phyloP scores from a whole-genome alignment of 2,888 invertebrate species.

The Acheta domesticus region DNA sequence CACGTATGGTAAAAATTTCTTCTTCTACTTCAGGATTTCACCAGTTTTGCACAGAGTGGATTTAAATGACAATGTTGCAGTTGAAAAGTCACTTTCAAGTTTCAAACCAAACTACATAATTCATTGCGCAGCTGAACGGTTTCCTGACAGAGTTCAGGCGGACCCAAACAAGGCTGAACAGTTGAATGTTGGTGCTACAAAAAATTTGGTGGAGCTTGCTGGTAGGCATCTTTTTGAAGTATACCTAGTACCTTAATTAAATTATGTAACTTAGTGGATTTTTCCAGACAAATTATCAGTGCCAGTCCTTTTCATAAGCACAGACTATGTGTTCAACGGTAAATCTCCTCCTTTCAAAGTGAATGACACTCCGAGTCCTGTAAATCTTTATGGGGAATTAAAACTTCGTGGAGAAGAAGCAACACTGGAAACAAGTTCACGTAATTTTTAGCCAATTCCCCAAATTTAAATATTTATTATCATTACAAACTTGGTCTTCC shows the following conservation, averaged over 20 bases:
- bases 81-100: slow-evolving; percentile 43
- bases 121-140: slow-evolving; percentile 51
- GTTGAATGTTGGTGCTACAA: slow-evolving; percentile 49
- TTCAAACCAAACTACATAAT: slow-evolving; percentile 49
- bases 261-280: background rate
- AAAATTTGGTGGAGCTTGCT: slow-evolving; percentile 41
- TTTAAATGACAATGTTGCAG: slow-evolving; percentile 44
- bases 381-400: slow-evolving; percentile 52
- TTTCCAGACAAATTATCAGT: slow-evolving; percentile 42
- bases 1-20: background rate
- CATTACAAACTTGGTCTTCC: background rate
- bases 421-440: slow-evolving; percentile 42
- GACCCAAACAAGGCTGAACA: slow-evolving; percentile 45
- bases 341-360: slow-evolving; percentile 49
- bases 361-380: slow-evolving; percentile 47
- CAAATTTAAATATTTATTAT: background rate
- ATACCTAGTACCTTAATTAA: background rate
- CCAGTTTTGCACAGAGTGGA: slow-evolving; percentile 46
- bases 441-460: slow-evolving; percentile 39
- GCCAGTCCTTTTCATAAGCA: slow-evolving; percentile 52
- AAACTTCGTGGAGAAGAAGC: slow-evolving; percentile 51
- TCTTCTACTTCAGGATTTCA: slow-evolving; percentile 40
- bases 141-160: slow-evolving; percentile 50
- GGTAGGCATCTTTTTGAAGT: slow-evolving; percentile 22
- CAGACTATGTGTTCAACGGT: slow-evolving; percentile 57